Conservation (phyloP, 1,140 invertebrate genomes). For the Phenacoccus solenopsis region DNA sequence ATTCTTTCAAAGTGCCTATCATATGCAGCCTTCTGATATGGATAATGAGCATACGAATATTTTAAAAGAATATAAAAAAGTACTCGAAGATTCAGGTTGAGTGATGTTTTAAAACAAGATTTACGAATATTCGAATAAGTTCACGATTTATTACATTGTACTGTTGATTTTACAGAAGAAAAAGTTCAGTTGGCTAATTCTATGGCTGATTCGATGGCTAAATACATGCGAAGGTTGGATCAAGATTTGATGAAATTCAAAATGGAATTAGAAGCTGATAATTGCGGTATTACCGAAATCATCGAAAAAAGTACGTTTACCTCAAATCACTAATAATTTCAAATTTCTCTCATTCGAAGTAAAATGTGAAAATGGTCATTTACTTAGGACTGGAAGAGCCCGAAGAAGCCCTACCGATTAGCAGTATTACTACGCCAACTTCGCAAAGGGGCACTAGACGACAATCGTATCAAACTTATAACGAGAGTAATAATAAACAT, state of each 20-base stretch:
- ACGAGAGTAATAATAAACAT: not conserved
- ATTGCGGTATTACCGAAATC: constrained; percentile 93
- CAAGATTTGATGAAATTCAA: constrained; percentile 95
- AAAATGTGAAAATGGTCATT: no score
- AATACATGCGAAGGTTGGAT: constrained; percentile 82
- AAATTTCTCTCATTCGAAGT: no score
- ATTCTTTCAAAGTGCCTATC: constrained; percentile 77
- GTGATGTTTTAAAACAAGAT: no score
- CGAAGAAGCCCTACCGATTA: not conserved
- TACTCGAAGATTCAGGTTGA: constrained; percentile 76
- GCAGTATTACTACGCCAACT: not conserved
- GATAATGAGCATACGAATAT: constrained; percentile 76
- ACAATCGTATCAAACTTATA: not conserved
- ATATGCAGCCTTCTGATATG: constrained; percentile 62
- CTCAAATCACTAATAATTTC: no score
- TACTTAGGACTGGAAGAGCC: not conserved
- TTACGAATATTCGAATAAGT: no score
- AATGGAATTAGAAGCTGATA: constrained; percentile 95
- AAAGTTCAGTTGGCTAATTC: constrained; percentile 77
- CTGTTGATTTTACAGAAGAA: constrained; percentile 43
- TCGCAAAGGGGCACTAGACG: not conserved
- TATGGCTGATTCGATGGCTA: constrained; percentile 87
- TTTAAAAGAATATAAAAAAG: constrained; percentile 80
- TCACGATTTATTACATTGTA: constrained; percentile 5
- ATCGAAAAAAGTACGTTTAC: constrained; percentile 61